Evolutionary conservation across 2,113 vertebrate species (phyloP), one percentile per base, ranked within the genome.

Genomic region (Poecilia latipinna): DNA sequence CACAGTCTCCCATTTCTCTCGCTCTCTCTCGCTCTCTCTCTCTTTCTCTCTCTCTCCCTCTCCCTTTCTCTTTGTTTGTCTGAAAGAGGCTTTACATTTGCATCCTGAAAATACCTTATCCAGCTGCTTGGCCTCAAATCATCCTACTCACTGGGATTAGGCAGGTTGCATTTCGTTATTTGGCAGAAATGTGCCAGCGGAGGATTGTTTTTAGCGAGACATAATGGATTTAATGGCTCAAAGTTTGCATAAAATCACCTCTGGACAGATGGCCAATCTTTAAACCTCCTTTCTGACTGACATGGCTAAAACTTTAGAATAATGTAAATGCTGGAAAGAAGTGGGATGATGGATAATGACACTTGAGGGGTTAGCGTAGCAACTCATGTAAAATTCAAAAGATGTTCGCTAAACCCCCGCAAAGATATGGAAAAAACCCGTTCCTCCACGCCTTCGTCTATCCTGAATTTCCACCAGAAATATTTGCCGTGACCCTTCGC

Each of bases 401-500:
- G 78, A 73, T 29, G 74, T 77, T 28, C 65, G 54, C 75, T 75
- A 67, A 76, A 78, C 66, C 66, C 37, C 33, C 1, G 61, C 29
- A 72, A 48, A 85, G 72, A 85, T 84, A 84, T 85, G 82, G 68
- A 85, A 86, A 87, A 85, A 15, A 57, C 11, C 48, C 77, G 75
- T 82, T 62, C 61, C 57, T 61, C 33, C 28, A 24, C 33, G 44
- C 44, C 77, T 78, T 82, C 28, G 75, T 75, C 83, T 70, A 84
- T 80, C 70, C 65, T 70, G 81, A 78, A 71, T 79, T 83, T 76
- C 75, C 68, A 64, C 7, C 64, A 70, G 89, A 89, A 90, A 89
- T 88, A 89, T 69, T 89, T 89, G 71, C 32, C 33, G 12, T 66
- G 86, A 90, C 88, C 90, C 89, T 89, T 85, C 48, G 61, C 8